These are phyloP conservation scores for Mimas tiliae DNA, from an alignment of 2,888 invertebrate species.

Conservation along the genomic window DNA sequence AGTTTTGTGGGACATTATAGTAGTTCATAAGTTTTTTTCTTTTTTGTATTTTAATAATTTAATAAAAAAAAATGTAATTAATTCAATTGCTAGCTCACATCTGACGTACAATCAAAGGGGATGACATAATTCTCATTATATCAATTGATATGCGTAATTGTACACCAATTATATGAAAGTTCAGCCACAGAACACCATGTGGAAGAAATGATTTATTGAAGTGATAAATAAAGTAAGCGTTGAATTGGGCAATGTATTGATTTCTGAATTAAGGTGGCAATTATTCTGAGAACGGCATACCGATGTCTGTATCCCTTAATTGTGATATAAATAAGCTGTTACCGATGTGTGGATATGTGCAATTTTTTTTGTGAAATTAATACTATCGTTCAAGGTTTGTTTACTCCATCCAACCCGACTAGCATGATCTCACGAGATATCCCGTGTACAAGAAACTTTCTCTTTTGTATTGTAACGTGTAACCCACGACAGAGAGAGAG, in stretches of 20 bases:
- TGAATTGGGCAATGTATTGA: conserved; percentile 43
- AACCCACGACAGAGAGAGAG: no score
- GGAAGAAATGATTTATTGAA: conserved; percentile 41
- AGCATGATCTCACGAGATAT: no score
- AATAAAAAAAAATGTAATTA: no score
- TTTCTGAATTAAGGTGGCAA: conserved; percentile 32
- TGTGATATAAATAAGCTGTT: conserved; percentile 7
- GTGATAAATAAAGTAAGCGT: conserved; percentile 36
- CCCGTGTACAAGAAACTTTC: no score
- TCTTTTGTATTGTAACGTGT: no score
- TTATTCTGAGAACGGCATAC: conserved; percentile 23
- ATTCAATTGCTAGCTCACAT: neutral
- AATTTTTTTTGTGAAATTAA: conserved; percentile 1
- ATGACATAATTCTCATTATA: conserved; percentile 16
- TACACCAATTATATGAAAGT: conserved; percentile 40
- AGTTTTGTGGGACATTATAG: no score
- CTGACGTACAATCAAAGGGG: neutral
- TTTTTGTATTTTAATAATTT: no score
- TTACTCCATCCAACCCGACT: neutral
- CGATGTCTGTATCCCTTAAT: conserved; percentile 14
- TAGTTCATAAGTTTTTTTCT: no score
- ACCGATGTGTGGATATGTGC: neutral
- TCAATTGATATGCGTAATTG: conserved; percentile 33
- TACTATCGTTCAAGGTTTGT: neutral
- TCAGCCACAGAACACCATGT: conserved; percentile 29